Percentiles rank a stretch among this genome's conserved stretches.
Evolutionary conservation across 2,888 invertebrate species (phyloP).

Genomic region (Megamerina dolium): DNA sequence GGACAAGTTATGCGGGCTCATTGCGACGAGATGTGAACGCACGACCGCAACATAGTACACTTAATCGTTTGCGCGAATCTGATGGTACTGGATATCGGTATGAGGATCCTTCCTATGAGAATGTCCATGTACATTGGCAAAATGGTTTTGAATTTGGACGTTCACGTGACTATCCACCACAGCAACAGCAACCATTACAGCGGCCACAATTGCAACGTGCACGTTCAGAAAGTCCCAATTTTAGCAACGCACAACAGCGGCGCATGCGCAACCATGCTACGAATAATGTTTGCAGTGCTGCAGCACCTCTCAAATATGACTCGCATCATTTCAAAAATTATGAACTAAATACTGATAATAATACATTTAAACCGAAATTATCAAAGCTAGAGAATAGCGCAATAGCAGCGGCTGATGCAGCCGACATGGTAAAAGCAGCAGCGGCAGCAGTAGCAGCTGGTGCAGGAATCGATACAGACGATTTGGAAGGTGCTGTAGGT

Average conservation of each 20-base stretch:
- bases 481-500: constrained; percentile 35
- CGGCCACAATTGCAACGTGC: constrained; percentile 40
- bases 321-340: constrained; percentile 44
- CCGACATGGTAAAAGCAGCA: constrained; percentile 1
- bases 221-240: constrained; percentile 46
- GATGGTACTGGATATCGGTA: constrained; percentile 30
- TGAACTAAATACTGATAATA: constrained; percentile 44
- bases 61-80: constrained; percentile 40
- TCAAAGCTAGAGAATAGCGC: constrained; percentile 16
- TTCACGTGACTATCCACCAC: constrained; percentile 38
- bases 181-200: constrained; percentile 18
- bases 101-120: constrained; percentile 48
- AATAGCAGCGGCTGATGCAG: background rate
- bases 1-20: constrained; percentile 15
- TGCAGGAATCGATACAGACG: constrained; percentile 20
- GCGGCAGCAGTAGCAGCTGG: background rate
- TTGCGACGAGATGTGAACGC: constrained; percentile 29
- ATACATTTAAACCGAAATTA: constrained; percentile 40
- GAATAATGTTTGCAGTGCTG: constrained; percentile 18
- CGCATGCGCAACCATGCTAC: constrained; percentile 27
- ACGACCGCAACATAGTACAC: constrained; percentile 40
- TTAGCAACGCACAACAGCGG: constrained; percentile 32
- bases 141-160: constrained; percentile 48
- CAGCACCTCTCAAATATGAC: constrained; percentile 12
- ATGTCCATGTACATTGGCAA: constrained; percentile 48